Percentiles rank a stretch among this genome's conserved stretches.
These are phyloP conservation scores for Pseudomugil gertrudae DNA, from an alignment of 2,797 vertebrate genomes.

Conservation along the genomic window DNA sequence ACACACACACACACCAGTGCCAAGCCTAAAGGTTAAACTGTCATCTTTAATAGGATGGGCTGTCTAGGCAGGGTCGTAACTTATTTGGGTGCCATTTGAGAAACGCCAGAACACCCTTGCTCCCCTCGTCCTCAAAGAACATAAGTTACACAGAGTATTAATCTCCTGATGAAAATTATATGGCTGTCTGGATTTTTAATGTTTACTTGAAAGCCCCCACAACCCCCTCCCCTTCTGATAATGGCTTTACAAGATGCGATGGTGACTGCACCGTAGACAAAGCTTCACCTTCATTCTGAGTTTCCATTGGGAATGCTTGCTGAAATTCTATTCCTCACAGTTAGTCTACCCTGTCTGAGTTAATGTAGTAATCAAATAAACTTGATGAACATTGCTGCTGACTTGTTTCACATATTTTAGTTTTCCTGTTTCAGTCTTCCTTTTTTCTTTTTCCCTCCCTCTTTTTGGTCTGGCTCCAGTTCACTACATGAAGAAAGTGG, in stretches of 20 bases:
- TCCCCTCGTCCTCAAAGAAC: constrained; percentile 74
- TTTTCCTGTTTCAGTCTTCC: constrained; percentile 12
- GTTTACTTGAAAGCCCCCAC: constrained; percentile 68
- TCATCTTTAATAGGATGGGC: constrained; percentile 78
- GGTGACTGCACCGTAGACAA: constrained; percentile 38
- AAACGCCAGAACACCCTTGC: constrained; percentile 59
- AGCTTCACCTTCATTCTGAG: constrained; percentile 38
- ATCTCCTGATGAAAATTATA: constrained; percentile 80
- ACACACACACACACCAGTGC: constrained; percentile 44
- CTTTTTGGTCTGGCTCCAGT: constrained; percentile 79
- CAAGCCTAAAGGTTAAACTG: constrained; percentile 78
- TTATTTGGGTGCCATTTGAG: constrained; percentile 78
- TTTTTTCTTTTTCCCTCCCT: not conserved
- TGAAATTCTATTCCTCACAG: constrained; percentile 28
- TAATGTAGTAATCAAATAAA: not conserved
- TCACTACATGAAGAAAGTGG: constrained; percentile 96
- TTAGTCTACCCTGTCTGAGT: constrained; percentile 14
- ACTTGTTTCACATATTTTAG: not conserved
- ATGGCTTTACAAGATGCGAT: constrained; percentile 73
- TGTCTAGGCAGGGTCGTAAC: constrained; percentile 75
- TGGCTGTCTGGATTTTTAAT: constrained; percentile 73
- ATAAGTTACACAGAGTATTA: constrained; percentile 72
- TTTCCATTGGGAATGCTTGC: constrained; percentile 22
- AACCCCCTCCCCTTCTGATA: constrained; percentile 46
- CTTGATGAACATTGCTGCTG: not conserved